Evolutionary conservation across 1,140 invertebrate species (phyloP), one percentile per base, ranked within the genome.

Genomic region (Drosophila hydei): DNA sequence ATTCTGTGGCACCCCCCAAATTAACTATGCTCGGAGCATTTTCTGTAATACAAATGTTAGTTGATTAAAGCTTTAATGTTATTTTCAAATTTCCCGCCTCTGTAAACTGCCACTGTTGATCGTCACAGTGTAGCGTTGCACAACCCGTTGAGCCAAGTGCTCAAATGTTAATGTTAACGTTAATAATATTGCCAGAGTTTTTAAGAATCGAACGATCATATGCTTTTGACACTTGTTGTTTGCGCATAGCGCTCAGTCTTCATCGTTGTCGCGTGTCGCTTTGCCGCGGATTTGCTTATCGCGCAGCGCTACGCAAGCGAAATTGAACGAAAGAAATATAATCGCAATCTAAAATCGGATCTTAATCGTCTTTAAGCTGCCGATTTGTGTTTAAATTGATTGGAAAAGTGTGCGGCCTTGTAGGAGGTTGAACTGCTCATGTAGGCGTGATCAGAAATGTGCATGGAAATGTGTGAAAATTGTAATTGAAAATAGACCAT

Each of bases 221-320:
- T 74, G 72, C 62, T 74, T 74, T 74, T 74, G 65, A 74, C 72
- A 74, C 65, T 74, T 63, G 72, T 74, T 74, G 55, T 50, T 33
- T 33, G 54, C 21, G 45, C 62, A 18, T 21, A 25, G 16, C 27
- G 52, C 21, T 67, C 69, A 67, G 62, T 65, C 54, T 58, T 67
- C 48, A 42, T 61, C 30, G 55, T 72, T 65, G 70, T 68, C 48
- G 70, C 47, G 62, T 72, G 63, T 72, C 70, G 60, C 50, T 51
- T 68, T 60, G 63, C 38, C 50, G 70, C 63, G 50, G 11, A 23
- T 69, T 54, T 61, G 59, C 63, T 62, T 73, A 55, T 73, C 64
- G 62, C 54, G 61, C 27, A 51, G 4, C 43, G 27, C 68, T 58
- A 52, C 70, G 70, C 63, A 69, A 48, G 48, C 50, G 45, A 47